Evolutionary conservation across 1,140 invertebrate species (phyloP).

Genomic region (Drosophila quadrilineata): DNA sequence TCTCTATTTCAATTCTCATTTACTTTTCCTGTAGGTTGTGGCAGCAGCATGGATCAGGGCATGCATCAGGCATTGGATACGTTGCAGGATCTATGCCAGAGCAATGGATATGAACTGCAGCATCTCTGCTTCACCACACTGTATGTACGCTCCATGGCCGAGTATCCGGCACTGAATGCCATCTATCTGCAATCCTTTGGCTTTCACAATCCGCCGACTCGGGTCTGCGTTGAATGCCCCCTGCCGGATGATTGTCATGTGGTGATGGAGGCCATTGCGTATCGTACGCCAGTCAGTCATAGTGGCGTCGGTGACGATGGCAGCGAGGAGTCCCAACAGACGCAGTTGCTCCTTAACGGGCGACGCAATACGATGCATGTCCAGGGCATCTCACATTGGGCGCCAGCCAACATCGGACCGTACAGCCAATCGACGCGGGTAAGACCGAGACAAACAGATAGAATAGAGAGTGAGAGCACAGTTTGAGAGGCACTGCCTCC

Average conservation of each 20-base stretch:
- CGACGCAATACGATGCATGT: constrained; percentile 90
- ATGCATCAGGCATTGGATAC: constrained; percentile 67
- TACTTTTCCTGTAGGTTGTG: constrained; percentile 42
- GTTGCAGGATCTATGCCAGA: constrained; percentile 48
- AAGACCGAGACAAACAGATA: constrained; percentile 14
- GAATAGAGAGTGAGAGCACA: background rate
- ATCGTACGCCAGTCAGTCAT: constrained; percentile 78
- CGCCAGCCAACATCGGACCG: constrained; percentile 96
- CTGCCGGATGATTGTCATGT: constrained; percentile 88
- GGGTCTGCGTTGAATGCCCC: constrained; percentile 93
- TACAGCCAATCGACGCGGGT: constrained; percentile 95
- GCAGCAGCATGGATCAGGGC: constrained; percentile 55
- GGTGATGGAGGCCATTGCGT: constrained; percentile 90
- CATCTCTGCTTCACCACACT: constrained; percentile 91
- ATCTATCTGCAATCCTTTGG: constrained; percentile 89
- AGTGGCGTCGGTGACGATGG: constrained; percentile 51
- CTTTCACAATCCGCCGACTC: constrained; percentile 92
- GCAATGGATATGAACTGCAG: constrained; percentile 84
- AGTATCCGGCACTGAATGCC: constrained; percentile 89
- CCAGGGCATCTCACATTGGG: constrained; percentile 97
- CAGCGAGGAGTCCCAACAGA: no score
- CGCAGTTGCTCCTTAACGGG: constrained; percentile 47
- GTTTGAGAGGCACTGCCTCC: background rate
- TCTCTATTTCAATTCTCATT: background rate
- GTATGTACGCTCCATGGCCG: constrained; percentile 90